These are phyloP conservation scores for Empidonax traillii DNA, from an alignment of 2,113 vertebrate genomes.

Conservation along the genomic window DNA sequence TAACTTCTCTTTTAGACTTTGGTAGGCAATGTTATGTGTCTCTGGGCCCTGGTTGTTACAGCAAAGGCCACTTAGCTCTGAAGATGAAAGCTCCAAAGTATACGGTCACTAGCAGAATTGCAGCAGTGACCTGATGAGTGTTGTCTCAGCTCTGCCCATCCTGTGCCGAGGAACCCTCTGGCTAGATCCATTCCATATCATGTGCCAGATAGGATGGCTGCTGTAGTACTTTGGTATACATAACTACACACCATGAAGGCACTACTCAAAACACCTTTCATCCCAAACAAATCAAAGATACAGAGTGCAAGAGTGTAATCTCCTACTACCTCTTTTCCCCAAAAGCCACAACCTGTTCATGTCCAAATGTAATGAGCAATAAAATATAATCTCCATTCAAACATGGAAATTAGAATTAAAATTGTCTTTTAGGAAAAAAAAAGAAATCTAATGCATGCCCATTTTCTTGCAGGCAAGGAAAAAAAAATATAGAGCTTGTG, in stretches of 20 bases:
- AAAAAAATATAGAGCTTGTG: not conserved
- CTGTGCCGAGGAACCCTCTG: not conserved
- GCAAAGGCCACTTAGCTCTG: not conserved
- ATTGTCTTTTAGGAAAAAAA: not conserved
- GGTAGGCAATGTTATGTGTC: not conserved
- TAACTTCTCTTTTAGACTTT: not conserved
- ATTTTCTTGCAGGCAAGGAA: not conserved
- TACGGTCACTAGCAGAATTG: not conserved
- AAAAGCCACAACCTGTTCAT: not conserved
- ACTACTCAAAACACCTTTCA: constrained; percentile 1
- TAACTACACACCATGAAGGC: not conserved
- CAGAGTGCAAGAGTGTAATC: not conserved
- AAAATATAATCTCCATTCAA: not conserved
- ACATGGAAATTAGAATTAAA: not conserved
- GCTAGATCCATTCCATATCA: not conserved
- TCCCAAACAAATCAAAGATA: not conserved
- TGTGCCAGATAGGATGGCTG: not conserved
- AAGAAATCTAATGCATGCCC: not conserved
- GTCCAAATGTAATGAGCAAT: not conserved
- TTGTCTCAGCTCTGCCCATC: not conserved
- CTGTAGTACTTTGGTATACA: not conserved
- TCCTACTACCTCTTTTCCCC: not conserved
- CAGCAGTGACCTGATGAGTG: not conserved
- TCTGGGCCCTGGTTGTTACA: not conserved
- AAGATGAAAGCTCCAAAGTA: not conserved